Evolutionary conservation across 2,888 invertebrate genomes (phyloP).

Genomic region (Macropis europaea): DNA sequence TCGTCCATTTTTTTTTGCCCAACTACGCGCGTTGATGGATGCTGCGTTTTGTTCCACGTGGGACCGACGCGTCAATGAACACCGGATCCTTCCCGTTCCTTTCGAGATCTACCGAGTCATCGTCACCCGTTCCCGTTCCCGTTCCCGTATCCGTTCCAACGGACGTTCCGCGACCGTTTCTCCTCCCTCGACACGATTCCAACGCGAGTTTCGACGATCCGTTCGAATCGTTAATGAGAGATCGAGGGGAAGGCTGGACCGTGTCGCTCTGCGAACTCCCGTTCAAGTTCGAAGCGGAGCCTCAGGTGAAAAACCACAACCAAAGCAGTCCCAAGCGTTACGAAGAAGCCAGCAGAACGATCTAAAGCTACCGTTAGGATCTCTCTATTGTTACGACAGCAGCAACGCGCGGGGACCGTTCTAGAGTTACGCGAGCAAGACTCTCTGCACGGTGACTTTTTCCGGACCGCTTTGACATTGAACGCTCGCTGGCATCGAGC

Average conservation of each 20-base stretch:
- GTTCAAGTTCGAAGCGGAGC: slow-evolving; percentile 6
- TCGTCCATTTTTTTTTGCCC: slow-evolving; percentile 30
- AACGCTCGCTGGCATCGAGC: neutral
- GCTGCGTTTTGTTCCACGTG: neutral
- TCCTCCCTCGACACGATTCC: neutral
- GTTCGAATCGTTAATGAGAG: too few species aligned
- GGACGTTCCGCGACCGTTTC: neutral
- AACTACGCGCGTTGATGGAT: slow-evolving; percentile 12
- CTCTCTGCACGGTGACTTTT: slow-evolving; percentile 35
- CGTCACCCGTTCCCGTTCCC: too few species aligned
- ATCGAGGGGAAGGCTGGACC: neutral
- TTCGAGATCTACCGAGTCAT: neutral
- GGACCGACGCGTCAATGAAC: slow-evolving; percentile 17
- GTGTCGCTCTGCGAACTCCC: slow-evolving; percentile 31
- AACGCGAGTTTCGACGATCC: too few species aligned
- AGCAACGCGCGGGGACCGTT: neutral
- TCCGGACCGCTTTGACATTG: too few species aligned
- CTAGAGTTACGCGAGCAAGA: slow-evolving; percentile 3
- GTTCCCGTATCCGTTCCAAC: too few species aligned
- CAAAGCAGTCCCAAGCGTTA: slow-evolving; percentile 58
- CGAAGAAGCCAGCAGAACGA: slow-evolving; percentile 40
- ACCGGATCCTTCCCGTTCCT: slow-evolving; percentile 10
- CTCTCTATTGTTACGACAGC: slow-evolving; percentile 5
- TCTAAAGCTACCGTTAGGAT: slow-evolving; percentile 41
- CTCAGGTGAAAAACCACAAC: slow-evolving; percentile 42